A percentile compares a stretch with the other conserved stretches of the same genome.
phyloP scores from a whole-genome alignment of 92 coral and sea anemone genomes.

The Anthopleura xanthogrammica region DNA sequence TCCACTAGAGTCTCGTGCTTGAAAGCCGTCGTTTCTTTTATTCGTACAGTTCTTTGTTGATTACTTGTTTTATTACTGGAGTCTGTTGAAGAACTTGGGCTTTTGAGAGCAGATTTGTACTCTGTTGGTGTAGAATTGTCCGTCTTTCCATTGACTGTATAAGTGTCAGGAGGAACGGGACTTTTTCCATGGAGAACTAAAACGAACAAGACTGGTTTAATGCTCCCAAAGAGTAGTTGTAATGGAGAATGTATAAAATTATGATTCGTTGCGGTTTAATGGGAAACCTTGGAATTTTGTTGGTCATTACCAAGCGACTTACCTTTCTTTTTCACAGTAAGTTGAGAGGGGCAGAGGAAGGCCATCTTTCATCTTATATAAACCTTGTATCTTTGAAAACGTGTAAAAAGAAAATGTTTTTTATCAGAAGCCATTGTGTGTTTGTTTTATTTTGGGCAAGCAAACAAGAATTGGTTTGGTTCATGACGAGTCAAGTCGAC shows the following conservation, averaged over 20 bases:
- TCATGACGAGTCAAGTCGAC: constrained; percentile 1
- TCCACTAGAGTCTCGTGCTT: constrained; percentile 59
- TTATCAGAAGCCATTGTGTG: not conserved
- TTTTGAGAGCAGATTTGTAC: constrained; percentile 75
- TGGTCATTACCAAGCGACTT: not conserved
- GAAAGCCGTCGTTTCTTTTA: constrained; percentile 43
- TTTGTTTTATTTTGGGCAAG: constrained; percentile 39
- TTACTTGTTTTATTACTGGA: constrained; percentile 36
- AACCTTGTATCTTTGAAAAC: constrained; percentile 13
- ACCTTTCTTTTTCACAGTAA: constrained; percentile 74
- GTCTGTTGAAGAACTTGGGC: constrained; percentile 45
- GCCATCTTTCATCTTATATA: constrained; percentile 44
- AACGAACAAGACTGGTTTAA: constrained; percentile 2
- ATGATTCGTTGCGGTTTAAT: not conserved
- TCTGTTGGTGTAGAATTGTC: constrained; percentile 17
- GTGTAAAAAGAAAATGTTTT: constrained; percentile 5
- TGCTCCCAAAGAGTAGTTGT: not conserved
- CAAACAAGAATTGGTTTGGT: constrained; percentile 22
- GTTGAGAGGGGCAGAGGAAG: constrained; percentile 77
- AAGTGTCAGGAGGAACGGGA: constrained; percentile 56
- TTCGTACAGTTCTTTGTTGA: constrained; percentile 73
- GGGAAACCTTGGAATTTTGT: constrained; percentile 10
- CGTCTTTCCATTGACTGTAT: constrained; percentile 24
- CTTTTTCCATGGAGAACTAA: constrained; percentile 63
- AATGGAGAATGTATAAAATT: not conserved